Evolutionary conservation across 2,888 invertebrate genomes (phyloP).

Genomic region (Euspilapteryx auroguttella): DNA sequence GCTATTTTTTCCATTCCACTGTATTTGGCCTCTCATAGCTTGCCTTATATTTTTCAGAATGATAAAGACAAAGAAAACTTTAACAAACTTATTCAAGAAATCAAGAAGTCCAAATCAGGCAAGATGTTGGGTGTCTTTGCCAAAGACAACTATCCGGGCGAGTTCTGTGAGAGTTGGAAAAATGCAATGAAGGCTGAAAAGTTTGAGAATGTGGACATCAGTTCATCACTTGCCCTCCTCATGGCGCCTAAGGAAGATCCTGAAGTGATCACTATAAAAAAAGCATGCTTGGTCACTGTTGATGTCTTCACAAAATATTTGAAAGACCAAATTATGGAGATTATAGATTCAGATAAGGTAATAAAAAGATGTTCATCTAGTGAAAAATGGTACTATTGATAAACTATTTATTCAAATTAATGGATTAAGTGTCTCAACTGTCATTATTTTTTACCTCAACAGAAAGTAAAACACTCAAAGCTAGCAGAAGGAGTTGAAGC

Average conservation of each 20-base stretch:
- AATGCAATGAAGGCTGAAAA: constrained; percentile 72
- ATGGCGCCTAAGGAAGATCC: constrained; percentile 95
- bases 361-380: constrained; percentile 10
- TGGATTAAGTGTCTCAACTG: too few species aligned
- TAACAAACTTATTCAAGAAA: constrained; percentile 73
- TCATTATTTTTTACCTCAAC: constrained; percentile 23
- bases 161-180: constrained; percentile 93
- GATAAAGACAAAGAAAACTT: constrained; percentile 94
- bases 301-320: constrained; percentile 96
- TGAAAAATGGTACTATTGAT: too few species aligned
- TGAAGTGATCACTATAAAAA: constrained; percentile 87
- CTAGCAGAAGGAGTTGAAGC: constrained; percentile 93
- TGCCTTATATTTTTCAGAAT: constrained; percentile 63
- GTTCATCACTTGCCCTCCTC: constrained; percentile 79
- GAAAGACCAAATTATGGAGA: constrained; percentile 97
- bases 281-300: constrained; percentile 89
- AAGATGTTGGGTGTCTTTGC: constrained; percentile 86
- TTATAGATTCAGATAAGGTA: constrained; percentile 95
- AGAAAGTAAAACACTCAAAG: constrained; percentile 96
- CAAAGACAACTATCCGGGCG: constrained; percentile 93
- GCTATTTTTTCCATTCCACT: too few species aligned
- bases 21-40: too few species aligned
- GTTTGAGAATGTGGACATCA: constrained; percentile 87
- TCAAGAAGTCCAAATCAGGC: constrained; percentile 87
- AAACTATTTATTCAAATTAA: too few species aligned